phyloP scores from a whole-genome alignment of 2,888 invertebrate genomes.

The Rhagium mordax region DNA sequence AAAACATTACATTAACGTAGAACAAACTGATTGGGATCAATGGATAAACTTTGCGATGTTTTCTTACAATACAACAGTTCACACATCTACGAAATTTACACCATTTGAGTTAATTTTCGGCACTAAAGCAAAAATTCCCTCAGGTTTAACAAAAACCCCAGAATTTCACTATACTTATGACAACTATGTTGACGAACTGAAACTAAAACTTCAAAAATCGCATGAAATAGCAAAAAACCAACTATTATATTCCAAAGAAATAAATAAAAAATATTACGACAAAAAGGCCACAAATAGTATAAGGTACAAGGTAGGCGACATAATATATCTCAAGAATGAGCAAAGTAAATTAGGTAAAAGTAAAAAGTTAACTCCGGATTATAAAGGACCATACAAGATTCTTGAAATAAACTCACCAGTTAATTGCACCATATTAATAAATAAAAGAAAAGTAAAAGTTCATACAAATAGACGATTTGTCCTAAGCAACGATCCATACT shows the following conservation, averaged over 20 bases:
- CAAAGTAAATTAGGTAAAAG: conserved; percentile 31
- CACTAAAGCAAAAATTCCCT: conserved; percentile 27
- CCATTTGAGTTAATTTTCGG: conserved; percentile 31
- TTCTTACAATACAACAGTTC: conserved; percentile 31
- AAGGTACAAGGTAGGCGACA: conserved; percentile 36
- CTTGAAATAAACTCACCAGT: conserved; percentile 36
- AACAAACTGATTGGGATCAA: conserved; percentile 50
- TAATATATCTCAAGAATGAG: conserved; percentile 36
- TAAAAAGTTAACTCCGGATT: conserved; percentile 41
- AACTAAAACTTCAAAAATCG: conserved; percentile 47
- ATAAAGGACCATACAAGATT: conserved; percentile 40
- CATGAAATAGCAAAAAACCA: conserved; percentile 51
- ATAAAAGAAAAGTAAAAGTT: conserved; percentile 42
- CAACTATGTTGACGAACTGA: conserved; percentile 47
- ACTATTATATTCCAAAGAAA: conserved; percentile 43
- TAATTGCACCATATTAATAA: conserved; percentile 38
- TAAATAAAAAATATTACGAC: conserved; percentile 54
- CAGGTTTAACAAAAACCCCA: conserved; percentile 36
- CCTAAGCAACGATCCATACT: neutral
- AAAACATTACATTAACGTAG: conserved; percentile 46
- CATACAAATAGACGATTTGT: conserved; percentile 35
- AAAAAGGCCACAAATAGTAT: conserved; percentile 33
- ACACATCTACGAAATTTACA: conserved; percentile 29
- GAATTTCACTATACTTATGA: conserved; percentile 56
- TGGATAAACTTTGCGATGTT: conserved; percentile 57